Conservation (phyloP, 2,797 vertebrate species). For the Thaleichthys pacificus region DNA sequence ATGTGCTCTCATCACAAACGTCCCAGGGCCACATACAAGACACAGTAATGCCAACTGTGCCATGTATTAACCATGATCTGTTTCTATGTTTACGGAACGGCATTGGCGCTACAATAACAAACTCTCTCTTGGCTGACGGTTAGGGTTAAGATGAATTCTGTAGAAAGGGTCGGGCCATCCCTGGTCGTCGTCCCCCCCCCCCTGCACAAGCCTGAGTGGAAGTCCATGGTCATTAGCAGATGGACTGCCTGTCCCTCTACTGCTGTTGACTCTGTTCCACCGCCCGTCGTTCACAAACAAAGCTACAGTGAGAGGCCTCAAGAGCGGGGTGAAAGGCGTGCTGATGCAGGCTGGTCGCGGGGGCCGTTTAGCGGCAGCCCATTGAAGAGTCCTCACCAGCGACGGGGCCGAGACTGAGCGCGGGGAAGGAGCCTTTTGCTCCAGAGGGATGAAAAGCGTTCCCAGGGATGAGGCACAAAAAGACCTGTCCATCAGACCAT, state of each 20-base stretch:
- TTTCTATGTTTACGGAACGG: no score
- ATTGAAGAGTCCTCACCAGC: slow-evolving; percentile 32
- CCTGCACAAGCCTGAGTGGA: neutral
- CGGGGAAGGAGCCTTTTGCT: slow-evolving; percentile 34
- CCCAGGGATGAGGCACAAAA: slow-evolving; percentile 54
- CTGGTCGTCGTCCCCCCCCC: no score
- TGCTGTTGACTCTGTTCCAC: slow-evolving; percentile 40
- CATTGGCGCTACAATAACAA: no score
- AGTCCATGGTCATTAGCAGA: slow-evolving; percentile 20
- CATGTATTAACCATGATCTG: no score
- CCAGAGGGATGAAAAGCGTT: slow-evolving; percentile 52
- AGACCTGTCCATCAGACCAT: slow-evolving; percentile 48
- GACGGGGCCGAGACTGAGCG: slow-evolving; percentile 36
- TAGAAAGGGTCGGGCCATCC: neutral
- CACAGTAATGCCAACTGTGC: no score
- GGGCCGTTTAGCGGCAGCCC: slow-evolving; percentile 34
- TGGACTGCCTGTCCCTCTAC: slow-evolving; percentile 22
- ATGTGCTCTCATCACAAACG: no score
- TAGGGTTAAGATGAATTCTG: no score
- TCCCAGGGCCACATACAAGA: no score
- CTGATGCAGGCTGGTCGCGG: slow-evolving; percentile 32
- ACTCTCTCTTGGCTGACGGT: no score
- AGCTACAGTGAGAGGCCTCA: slow-evolving; percentile 37
- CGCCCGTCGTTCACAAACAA: slow-evolving; percentile 35
- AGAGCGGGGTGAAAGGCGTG: slow-evolving; percentile 36